Evolutionary conservation across 2,113 vertebrate genomes (phyloP), one percentile per base, ranked within the genome.

Genomic region (Aphyosemion australe): DNA sequence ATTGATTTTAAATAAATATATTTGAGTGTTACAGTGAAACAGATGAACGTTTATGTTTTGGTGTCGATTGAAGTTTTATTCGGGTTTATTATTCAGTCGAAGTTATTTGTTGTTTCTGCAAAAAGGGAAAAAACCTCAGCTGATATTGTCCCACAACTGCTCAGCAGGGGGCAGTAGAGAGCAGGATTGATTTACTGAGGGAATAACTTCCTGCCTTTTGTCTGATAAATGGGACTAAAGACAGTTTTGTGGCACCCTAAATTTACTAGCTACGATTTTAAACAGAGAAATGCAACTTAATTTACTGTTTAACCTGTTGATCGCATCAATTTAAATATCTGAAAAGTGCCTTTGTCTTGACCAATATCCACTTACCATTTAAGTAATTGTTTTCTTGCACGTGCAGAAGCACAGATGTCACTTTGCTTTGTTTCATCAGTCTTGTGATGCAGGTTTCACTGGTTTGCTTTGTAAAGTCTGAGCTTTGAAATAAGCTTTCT

Each of bases 161-260:
- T 50, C 68, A 42, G 8, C 11, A 37, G 12, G 1, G 61, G 72
- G 79, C 76, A 61, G 68, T 11, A 69, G 26, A 0, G 74, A 80
- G 56, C 13, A 26, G 15, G 4, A 34, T 60, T 14, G 46, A 43
- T 7, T 57, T 55, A 21, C 14, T 49, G 0, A 11, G 12, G 12
- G 16, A 53, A 49, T 8, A 6, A 59, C 6, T n/a, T 39, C 48
- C 42, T 66, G n/a, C 8, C 20, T 31, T 12, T 39, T 72, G 0
- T 6, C 14, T 13, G 12, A 12, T 0, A 16, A 62, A 15, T 1
- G 56, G 13, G 61, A 42, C 12, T 47, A 41, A 42, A 21, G 39
- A 4, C 5, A 42, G 6, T 5, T 48, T 60, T 47, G 4, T 19
- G 26, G 31, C 13, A 11, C 58, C 11, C 26, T 21, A 10, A 1